Evolutionary conservation across 2,888 invertebrate species (phyloP).

Genomic region (Netelia fuscicornis): DNA sequence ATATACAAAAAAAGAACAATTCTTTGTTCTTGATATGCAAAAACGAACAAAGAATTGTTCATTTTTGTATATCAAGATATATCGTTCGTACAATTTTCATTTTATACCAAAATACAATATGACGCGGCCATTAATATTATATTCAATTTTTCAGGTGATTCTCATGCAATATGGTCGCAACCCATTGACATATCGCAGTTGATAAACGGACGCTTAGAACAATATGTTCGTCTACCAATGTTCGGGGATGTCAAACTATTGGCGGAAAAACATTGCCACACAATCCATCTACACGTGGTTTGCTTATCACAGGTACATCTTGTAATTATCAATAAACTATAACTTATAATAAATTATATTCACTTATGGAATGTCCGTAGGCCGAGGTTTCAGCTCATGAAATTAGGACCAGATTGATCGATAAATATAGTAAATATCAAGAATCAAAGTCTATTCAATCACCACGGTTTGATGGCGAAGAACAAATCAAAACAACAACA

Average conservation of each 20-base stretch:
- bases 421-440: conserved; percentile 69
- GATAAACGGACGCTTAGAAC: conserved; percentile 82
- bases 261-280: conserved; percentile 86
- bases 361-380: conserved; percentile 79
- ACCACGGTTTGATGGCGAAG: conserved; percentile 9
- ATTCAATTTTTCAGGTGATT: conserved; percentile 58
- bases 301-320: conserved; percentile 87
- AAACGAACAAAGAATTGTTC: background rate
- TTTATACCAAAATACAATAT: background rate
- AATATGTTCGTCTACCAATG: conserved; percentile 87
- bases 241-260: conserved; percentile 87
- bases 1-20: too few species aligned
- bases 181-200: conserved; percentile 75
- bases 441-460: conserved; percentile 13
- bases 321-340: conserved; percentile 1
- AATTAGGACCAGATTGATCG: conserved; percentile 89
- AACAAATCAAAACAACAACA: background rate
- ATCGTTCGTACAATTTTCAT: background rate
- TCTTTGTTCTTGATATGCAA: too few species aligned
- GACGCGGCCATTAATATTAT: background rate
- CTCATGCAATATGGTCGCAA: conserved; percentile 77
- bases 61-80: too few species aligned
- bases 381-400: conserved; percentile 93
- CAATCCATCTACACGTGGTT: conserved; percentile 86
- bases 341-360: conserved; percentile 1